A percentile compares a stretch with the other conserved stretches of the same genome.
phyloP scores from a whole-genome alignment of 2,113 vertebrate species.

The Hippocampus guttulatus region DNA sequence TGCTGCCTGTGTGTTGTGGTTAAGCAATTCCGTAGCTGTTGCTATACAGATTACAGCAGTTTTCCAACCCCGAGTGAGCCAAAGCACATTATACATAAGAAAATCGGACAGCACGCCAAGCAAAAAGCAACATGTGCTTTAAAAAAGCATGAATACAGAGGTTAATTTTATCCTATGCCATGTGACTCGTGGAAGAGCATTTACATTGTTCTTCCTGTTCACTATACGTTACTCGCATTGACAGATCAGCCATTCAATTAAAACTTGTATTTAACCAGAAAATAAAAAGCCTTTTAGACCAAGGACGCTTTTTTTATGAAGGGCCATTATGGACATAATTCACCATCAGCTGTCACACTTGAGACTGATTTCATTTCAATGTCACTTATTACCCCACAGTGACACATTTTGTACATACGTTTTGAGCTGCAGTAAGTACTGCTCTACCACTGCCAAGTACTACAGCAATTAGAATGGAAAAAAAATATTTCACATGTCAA shows the following conservation, averaged over 20 bases:
- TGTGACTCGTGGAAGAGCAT: too few relatives aligned
- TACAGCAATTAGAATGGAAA: too few relatives aligned
- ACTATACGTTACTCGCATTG: not conserved
- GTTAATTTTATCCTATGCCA: not conserved
- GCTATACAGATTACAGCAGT: slow-evolving; percentile 10
- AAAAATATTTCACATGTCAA: too few relatives aligned
- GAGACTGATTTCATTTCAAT: too few relatives aligned
- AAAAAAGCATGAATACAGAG: not conserved
- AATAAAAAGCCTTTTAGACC: not conserved
- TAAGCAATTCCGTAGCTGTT: slow-evolving; percentile 33
- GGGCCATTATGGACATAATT: too few relatives aligned
- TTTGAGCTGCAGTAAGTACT: too few relatives aligned
- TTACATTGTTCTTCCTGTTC: too few relatives aligned
- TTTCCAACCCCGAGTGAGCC: not conserved
- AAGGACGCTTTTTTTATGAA: not conserved
- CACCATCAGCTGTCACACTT: too few relatives aligned
- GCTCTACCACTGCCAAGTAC: too few relatives aligned
- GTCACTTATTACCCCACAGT: too few relatives aligned
- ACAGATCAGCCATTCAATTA: too few relatives aligned
- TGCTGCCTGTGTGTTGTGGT: slow-evolving; percentile 40
- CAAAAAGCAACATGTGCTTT: not conserved
- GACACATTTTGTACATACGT: too few relatives aligned
- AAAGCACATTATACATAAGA: not conserved
- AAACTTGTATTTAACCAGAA: not conserved
- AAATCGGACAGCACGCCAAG: not conserved